Conservation (phyloP, 2,797 vertebrate species). For the Anabas testudineus region DNA sequence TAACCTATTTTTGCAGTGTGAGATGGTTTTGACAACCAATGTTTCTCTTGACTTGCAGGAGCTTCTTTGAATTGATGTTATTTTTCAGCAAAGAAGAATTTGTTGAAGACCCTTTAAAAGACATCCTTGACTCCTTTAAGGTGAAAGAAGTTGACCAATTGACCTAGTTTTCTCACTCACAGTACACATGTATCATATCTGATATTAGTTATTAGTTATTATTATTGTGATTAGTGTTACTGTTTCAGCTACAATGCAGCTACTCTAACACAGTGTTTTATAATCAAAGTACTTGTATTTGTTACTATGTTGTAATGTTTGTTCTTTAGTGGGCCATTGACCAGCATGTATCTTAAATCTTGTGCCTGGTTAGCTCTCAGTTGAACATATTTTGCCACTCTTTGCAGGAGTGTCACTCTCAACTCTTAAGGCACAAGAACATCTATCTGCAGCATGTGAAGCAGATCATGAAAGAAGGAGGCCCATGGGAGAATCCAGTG, state of each 20-base stretch:
- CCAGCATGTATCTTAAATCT: neutral
- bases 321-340: neutral
- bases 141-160: conserved; percentile 76
- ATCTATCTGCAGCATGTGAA: conserved; percentile 92
- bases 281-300: neutral
- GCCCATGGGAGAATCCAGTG: conserved; percentile 95
- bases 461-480: conserved; percentile 94
- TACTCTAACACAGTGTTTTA: neutral
- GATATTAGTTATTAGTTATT: neutral
- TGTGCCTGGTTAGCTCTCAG: neutral
- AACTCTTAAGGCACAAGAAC: conserved; percentile 92
- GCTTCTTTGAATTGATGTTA: conserved; percentile 97
- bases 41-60: conserved; percentile 83
- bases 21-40: neutral
- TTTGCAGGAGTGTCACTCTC: conserved; percentile 91
- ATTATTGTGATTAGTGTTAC: neutral
- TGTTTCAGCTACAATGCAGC: neutral
- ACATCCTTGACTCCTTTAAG: conserved; percentile 96
- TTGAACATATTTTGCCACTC: neutral
- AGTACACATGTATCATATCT: neutral
- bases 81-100: conserved; percentile 99
- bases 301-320: neutral
- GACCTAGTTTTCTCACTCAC: neutral
- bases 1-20: neutral
- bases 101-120: conserved; percentile 94